phyloP scores from a whole-genome alignment of 2,113 vertebrate genomes.

The Chloebia gouldiae region DNA sequence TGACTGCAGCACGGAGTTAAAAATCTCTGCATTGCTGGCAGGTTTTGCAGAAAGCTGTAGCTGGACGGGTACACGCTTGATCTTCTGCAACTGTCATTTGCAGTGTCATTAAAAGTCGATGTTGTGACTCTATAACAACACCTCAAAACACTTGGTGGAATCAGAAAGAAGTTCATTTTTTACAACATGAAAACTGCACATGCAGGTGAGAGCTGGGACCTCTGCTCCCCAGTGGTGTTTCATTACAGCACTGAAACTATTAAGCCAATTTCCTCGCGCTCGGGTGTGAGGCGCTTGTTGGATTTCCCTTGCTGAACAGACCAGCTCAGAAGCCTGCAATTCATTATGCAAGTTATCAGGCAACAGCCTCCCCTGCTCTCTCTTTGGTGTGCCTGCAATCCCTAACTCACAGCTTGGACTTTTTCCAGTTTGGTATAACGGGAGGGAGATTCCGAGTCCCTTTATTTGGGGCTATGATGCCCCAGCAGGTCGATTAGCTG shows the following conservation, averaged over 20 bases:
- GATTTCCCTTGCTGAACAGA: neutral
- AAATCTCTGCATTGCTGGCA: neutral
- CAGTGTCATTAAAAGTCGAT: neutral
- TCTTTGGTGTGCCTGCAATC: neutral
- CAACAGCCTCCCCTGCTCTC: neutral
- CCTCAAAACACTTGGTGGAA: neutral
- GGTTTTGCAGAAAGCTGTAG: neutral
- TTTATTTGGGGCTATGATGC: neutral
- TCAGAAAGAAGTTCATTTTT: neutral
- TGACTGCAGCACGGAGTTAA: neutral
- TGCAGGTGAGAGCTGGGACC: constrained; percentile 6
- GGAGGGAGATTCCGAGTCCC: neutral
- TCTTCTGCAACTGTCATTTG: neutral
- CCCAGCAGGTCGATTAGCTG: neutral
- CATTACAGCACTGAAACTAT: neutral
- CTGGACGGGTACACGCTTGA: neutral
- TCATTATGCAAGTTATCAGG: constrained; percentile 38
- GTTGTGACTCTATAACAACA: neutral
- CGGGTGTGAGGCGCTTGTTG: neutral
- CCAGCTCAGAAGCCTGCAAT: constrained; percentile 14
- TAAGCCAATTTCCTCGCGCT: neutral
- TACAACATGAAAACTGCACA: neutral
- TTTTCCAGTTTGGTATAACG: neutral
- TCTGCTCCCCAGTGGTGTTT: constrained; percentile 34
- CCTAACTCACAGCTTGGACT: neutral